These are phyloP conservation scores for Chlorops oryzae DNA, from an alignment of 1,140 invertebrate species.

Conservation along the genomic window DNA sequence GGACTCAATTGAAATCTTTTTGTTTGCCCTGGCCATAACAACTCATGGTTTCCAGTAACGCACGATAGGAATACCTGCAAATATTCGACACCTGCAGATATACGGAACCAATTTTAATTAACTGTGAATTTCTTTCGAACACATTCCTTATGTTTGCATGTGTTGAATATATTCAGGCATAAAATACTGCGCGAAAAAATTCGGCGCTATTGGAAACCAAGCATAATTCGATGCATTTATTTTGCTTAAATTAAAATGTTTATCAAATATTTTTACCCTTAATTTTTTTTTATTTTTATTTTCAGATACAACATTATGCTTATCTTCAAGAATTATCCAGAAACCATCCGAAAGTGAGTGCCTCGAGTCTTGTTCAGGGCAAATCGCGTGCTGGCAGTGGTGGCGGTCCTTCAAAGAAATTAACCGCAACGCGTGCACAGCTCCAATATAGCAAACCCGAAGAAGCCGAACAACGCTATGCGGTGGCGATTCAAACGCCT, in stretches of 20 bases:
- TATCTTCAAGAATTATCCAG: constrained; percentile 43
- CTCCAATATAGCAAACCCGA: constrained; percentile 23
- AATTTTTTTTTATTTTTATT: no score
- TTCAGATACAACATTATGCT: constrained; percentile 40
- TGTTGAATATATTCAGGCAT: background rate
- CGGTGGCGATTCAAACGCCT: constrained; percentile 34
- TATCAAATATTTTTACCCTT: no score
- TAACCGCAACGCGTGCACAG: background rate
- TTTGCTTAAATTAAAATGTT: background rate
- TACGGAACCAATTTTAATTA: no score
- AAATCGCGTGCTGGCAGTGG: constrained; percentile 15
- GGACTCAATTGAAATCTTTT: no score
- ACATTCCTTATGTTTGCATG: background rate
- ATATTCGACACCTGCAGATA: no score
- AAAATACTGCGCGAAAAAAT: background rate
- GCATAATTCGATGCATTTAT: background rate
- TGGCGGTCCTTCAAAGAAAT: background rate
- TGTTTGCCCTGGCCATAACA: no score
- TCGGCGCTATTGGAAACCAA: background rate
- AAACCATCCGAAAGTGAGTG: constrained; percentile 30
- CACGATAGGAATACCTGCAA: no score
- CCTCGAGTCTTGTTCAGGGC: constrained; percentile 24
- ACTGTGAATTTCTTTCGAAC: no score
- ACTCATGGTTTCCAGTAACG: no score
- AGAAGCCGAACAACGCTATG: constrained; percentile 40